These are phyloP conservation scores for Cygnus atratus DNA, from an alignment of 2,113 vertebrate genomes.

Conservation along the genomic window DNA sequence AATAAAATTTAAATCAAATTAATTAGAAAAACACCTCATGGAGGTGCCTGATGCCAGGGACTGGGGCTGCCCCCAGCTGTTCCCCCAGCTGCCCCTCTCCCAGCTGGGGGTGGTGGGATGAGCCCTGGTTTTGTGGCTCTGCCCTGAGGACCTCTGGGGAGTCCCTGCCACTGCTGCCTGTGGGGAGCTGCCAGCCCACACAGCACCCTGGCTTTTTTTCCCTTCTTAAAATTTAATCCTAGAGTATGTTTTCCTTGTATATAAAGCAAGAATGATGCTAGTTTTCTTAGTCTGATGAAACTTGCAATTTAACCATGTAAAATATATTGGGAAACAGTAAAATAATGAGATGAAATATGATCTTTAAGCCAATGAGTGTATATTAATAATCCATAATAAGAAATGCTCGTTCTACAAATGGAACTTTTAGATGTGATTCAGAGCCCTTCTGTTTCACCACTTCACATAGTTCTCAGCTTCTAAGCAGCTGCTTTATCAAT, in stretches of 20 bases:
- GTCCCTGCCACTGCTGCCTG: not conserved
- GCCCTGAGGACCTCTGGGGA: not conserved
- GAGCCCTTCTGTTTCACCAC: not conserved
- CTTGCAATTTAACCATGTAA: not conserved
- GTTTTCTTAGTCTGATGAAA: not conserved
- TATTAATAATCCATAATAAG: not conserved
- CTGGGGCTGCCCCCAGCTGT: not conserved
- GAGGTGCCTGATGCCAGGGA: not conserved
- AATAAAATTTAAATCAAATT: not conserved
- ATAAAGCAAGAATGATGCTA: not conserved
- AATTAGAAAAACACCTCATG: not conserved
- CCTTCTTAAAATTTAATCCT: not conserved
- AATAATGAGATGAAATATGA: not conserved
- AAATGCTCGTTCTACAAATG: not conserved
- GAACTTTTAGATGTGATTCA: not conserved
- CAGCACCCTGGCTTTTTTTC: not conserved
- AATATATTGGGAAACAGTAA: not conserved
- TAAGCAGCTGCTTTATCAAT: slow-evolving; percentile 54
- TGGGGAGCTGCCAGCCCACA: not conserved
- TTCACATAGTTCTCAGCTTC: not conserved
- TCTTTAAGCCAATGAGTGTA: not conserved
- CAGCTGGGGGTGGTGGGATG: not conserved
- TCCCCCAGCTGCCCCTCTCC: not conserved
- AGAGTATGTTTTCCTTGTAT: not conserved
- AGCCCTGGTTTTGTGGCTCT: not conserved